phyloP scores from a whole-genome alignment of 2,113 vertebrate genomes.

The Chrysochloris asiatica region DNA sequence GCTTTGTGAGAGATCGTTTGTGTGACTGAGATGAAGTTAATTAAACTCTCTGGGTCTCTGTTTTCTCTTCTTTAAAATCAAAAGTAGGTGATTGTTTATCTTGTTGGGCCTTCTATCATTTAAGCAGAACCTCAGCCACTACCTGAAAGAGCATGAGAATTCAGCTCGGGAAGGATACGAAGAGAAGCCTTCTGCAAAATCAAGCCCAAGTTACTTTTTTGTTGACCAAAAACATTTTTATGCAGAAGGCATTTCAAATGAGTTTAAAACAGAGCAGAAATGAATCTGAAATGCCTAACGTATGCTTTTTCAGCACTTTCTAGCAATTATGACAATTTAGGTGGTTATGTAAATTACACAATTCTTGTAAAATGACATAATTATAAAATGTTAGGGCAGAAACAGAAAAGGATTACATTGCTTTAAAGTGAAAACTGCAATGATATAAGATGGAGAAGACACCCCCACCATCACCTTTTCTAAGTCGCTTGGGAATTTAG shows the following conservation, averaged over 20 bases:
- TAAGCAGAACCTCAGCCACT: not conserved
- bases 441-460: conserved; percentile 43
- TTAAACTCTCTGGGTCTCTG: not conserved
- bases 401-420: conserved; percentile 71
- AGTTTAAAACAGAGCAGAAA: conserved; percentile 77
- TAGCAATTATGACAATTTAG: conserved; percentile 80
- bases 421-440: conserved; percentile 65
- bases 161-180: not conserved
- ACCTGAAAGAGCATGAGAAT: not conserved
- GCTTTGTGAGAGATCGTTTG: not conserved
- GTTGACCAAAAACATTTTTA: conserved; percentile 77
- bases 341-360: conserved; percentile 77
- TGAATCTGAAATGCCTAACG: conserved; percentile 79
- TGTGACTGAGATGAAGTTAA: not conserved
- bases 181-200: conserved; percentile 50
- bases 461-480: conserved; percentile 56
- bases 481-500: conserved; percentile 58
- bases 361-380: conserved; percentile 78
- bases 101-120: rapidly evolving
- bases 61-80: not conserved
- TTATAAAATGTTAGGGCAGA: conserved; percentile 79
- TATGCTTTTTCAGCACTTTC: conserved; percentile 80
- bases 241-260: conserved; percentile 70
- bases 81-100: not conserved
- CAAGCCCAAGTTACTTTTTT: conserved; percentile 75